Evolutionary conservation across 2,888 invertebrate species (phyloP).

Genomic region (Chrysolina haemoptera): DNA sequence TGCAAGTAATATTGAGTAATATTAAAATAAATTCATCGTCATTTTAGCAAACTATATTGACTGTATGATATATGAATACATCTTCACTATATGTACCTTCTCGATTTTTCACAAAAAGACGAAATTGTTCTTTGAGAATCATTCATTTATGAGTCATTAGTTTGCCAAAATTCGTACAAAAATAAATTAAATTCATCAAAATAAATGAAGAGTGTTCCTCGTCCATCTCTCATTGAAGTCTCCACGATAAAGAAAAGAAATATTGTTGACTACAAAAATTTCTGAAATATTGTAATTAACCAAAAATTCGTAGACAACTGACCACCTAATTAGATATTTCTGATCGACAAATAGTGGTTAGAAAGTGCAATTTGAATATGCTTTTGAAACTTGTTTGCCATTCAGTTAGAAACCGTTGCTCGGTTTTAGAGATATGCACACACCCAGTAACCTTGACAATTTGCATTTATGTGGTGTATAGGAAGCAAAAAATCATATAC

Average conservation of each 20-base stretch:
- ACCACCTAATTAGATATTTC: background rate
- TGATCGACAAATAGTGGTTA: background rate
- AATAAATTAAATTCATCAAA: too few relatives aligned
- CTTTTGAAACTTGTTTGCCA: conserved; percentile 6
- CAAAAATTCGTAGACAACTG: background rate
- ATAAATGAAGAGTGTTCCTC: background rate
- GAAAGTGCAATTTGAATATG: conserved; percentile 5
- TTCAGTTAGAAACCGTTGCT: background rate
- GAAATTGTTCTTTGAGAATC: too few relatives aligned
- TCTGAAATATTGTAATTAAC: background rate
- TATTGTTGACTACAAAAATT: too few relatives aligned
- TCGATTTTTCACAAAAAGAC: too few relatives aligned
- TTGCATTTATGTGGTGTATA: background rate
- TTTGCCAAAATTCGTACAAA: too few relatives aligned
- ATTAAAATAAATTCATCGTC: too few relatives aligned
- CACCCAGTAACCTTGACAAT: conserved; percentile 3
- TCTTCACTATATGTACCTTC: too few relatives aligned
- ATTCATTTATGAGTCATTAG: too few relatives aligned
- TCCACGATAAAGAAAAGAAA: background rate
- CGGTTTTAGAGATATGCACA: background rate
- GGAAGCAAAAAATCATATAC: background rate
- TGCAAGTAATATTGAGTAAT: too few relatives aligned
- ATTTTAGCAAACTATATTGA: too few relatives aligned
- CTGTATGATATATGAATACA: too few relatives aligned
- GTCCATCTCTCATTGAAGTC: background rate